Evolutionary conservation across 2,888 invertebrate species (phyloP).

Genomic region (Andrena hattorfiana): DNA sequence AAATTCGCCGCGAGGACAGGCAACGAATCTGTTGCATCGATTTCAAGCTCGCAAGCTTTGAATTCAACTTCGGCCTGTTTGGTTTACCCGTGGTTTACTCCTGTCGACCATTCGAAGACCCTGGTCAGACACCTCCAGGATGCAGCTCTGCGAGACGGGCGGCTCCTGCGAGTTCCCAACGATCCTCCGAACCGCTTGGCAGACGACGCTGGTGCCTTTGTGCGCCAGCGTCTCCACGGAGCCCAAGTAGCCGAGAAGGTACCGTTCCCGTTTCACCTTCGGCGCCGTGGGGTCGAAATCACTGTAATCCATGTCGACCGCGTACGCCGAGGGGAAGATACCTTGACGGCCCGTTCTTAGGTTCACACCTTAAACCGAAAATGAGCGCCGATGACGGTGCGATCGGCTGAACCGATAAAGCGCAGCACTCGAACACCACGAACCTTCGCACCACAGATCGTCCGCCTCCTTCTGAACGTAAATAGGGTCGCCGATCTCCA

Average conservation of each 20-base stretch:
- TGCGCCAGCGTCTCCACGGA: slow-evolving; percentile 98
- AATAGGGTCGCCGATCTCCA: slow-evolving; percentile 98
- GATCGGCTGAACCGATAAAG: neutral
- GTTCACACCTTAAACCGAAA: slow-evolving; percentile 91
- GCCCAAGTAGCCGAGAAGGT: slow-evolving; percentile 96
- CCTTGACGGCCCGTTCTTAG: slow-evolving; percentile 96
- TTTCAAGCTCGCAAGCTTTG: neutral
- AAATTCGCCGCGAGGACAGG: too few relatives aligned
- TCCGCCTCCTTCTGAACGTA: slow-evolving; percentile 98
- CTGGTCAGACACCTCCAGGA: slow-evolving; percentile 97
- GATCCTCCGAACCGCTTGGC: slow-evolving; percentile 95
- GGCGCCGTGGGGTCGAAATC: slow-evolving; percentile 96
- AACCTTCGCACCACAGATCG: slow-evolving; percentile 99
- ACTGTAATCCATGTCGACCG: slow-evolving; percentile 98
- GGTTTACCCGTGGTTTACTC: slow-evolving; percentile 90
- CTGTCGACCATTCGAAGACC: slow-evolving; percentile 98
- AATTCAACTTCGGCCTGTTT: neutral
- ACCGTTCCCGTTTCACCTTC: slow-evolving; percentile 94
- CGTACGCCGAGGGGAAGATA: slow-evolving; percentile 98
- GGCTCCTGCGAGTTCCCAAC: slow-evolving; percentile 89
- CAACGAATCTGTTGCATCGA: too few relatives aligned
- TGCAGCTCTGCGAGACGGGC: slow-evolving; percentile 93
- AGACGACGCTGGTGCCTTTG: slow-evolving; percentile 98
- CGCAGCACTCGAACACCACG: slow-evolving; percentile 40
- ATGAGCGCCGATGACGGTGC: too few relatives aligned